Conservation (phyloP, 64 coral and sea anemone genomes). For the Montipora cactus region DNA sequence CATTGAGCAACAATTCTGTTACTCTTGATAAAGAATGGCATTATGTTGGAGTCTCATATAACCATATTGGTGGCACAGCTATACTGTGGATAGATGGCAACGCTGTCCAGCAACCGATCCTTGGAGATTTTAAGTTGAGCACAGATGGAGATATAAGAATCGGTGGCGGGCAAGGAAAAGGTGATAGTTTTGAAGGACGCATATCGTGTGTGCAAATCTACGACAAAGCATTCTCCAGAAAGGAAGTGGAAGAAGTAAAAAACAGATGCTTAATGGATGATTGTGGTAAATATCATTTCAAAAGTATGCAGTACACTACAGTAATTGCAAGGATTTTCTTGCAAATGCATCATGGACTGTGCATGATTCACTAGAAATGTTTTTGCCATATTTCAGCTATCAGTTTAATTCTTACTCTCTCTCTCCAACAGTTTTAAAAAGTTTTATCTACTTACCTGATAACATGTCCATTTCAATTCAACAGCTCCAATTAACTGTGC, state of each 20-base stretch:
- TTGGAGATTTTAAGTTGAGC: conserved; percentile 33
- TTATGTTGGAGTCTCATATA: conserved; percentile 44
- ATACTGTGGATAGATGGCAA: conserved; percentile 48
- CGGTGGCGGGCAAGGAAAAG: conserved; percentile 21
- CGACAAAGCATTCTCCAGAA: conserved; percentile 35
- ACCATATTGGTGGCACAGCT: conserved; percentile 16
- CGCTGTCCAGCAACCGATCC: background rate
- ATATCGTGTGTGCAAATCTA: conserved; percentile 83
- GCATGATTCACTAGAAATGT: no score
- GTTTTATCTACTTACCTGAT: background rate
- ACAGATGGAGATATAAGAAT: conserved; percentile 28
- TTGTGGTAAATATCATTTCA: background rate
- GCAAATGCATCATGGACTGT: no score
- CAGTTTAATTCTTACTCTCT: no score
- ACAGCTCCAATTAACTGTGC: conserved; percentile 29
- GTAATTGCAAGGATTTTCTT: no score
- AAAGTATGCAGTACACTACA: background rate
- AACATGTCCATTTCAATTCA: background rate
- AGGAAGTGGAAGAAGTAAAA: conserved; percentile 32
- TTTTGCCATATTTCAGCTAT: no score
- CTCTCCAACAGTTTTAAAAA: no score
- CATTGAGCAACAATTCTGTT: conserved; percentile 28
- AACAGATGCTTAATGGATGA: conserved; percentile 69
- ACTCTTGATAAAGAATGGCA: conserved; percentile 44
- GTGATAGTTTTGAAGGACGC: conserved; percentile 44